Evolutionary conservation across 2,113 vertebrate species (phyloP).

Genomic region (Alces alces): DNA sequence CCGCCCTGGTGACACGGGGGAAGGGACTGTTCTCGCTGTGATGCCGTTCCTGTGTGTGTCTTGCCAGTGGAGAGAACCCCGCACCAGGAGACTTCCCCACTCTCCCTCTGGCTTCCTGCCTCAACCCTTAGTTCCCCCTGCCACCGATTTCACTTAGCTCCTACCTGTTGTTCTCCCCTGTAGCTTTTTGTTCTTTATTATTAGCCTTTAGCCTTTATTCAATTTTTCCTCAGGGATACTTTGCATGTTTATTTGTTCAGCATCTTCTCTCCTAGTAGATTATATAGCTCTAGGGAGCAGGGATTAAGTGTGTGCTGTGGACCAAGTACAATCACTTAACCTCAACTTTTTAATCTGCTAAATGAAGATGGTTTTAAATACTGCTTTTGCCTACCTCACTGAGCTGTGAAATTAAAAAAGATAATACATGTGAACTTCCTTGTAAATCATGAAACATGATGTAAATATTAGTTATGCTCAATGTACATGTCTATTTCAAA

Average conservation of each 20-base stretch:
- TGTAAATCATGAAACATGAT: constrained; percentile 23
- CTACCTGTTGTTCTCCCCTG: background rate
- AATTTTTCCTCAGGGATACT: background rate
- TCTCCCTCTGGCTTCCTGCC: background rate
- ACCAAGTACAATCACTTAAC: constrained; percentile 20
- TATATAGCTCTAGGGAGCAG: background rate
- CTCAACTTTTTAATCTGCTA: constrained; percentile 53
- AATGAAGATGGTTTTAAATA: constrained; percentile 12
- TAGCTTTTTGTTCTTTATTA: background rate
- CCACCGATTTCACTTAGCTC: background rate
- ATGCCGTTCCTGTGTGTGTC: background rate
- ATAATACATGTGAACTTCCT: background rate
- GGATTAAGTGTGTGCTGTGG: constrained; percentile 39
- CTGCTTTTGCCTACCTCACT: constrained; percentile 39
- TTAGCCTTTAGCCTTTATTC: constrained; percentile 39
- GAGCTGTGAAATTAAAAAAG: constrained; percentile 67
- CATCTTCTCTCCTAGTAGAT: background rate
- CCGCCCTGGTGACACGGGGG: background rate
- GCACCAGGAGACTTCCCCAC: too few relatives aligned
- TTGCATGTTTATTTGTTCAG: background rate
- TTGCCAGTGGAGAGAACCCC: background rate
- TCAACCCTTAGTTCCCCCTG: background rate
- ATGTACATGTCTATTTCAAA: background rate
- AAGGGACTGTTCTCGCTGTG: background rate
- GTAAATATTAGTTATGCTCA: background rate